Evolutionary conservation across 2,797 vertebrate species (phyloP).

Genomic region (Chelon labrosus): DNA sequence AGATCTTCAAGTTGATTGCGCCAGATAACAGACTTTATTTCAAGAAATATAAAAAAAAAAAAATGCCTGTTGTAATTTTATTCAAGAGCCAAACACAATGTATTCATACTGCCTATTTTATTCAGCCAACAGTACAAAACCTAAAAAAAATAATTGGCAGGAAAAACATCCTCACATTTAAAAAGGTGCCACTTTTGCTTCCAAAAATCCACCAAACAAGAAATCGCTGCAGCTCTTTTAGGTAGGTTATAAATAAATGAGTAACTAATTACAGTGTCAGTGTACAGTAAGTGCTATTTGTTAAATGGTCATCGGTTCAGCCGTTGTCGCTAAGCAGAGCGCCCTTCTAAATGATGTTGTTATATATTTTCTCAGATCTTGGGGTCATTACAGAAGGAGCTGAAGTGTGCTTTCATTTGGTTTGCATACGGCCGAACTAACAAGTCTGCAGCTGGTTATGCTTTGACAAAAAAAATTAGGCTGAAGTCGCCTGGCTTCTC

Average conservation of each 20-base stretch:
- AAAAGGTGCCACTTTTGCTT: neutral
- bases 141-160: neutral
- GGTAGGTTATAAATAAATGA: neutral
- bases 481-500: constrained; percentile 18
- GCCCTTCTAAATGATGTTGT: neutral
- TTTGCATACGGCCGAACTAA: constrained; percentile 21
- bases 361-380: constrained; percentile 8
- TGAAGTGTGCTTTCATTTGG: constrained; percentile 12
- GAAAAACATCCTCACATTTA: neutral
- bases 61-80: no score
- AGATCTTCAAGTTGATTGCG: neutral
- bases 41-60: no score
- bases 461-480: neutral
- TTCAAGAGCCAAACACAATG: no score
- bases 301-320: neutral
- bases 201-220: neutral
- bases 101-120: neutral
- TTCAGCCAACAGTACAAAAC: neutral
- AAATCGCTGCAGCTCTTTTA: neutral
- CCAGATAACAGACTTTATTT: neutral
- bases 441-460: constrained; percentile 21
- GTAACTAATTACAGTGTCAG: neutral
- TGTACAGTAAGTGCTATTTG: neutral
- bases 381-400: neutral
- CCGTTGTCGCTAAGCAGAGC: neutral